Conservation (phyloP, 2,113 vertebrate genomes). For the Malurus alboscapulatus region DNA sequence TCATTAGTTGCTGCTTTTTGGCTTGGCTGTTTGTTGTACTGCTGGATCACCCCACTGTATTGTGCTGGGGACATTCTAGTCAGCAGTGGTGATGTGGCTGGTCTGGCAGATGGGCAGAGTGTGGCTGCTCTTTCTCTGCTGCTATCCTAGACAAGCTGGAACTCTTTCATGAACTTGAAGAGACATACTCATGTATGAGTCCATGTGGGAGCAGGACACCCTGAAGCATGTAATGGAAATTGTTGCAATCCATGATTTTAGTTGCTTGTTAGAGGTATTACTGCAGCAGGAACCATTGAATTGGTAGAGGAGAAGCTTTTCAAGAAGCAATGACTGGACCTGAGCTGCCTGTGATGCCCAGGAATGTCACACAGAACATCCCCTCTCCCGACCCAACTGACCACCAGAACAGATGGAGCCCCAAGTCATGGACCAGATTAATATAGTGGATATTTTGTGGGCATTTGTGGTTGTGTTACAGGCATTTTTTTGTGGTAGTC, state of each 20-base stretch:
- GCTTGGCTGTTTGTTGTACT: not conserved
- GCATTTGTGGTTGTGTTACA: too few species aligned
- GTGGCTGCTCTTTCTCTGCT: not conserved
- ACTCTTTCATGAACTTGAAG: not conserved
- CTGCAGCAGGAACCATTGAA: not conserved
- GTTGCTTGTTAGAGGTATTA: not conserved
- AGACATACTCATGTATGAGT: not conserved
- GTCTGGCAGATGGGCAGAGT: not conserved
- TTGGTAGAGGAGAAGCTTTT: not conserved
- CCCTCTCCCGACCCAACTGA: not conserved
- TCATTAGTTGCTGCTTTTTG: not conserved
- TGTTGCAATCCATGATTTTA: not conserved
- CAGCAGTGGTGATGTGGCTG: rapidly evolving
- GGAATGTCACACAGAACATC: not conserved
- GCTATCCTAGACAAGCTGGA: not conserved
- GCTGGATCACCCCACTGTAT: not conserved
- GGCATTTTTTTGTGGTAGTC: not conserved
- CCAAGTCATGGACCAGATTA: not conserved
- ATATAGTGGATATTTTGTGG: not conserved
- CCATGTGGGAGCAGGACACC: not conserved
- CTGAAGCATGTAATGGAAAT: not conserved
- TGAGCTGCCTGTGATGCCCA: not conserved
- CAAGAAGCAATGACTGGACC: not conserved
- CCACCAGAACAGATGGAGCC: not conserved
- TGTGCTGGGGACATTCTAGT: not conserved